phyloP scores from a whole-genome alignment of 2,888 invertebrate genomes.

The Latrodectus elegans region DNA sequence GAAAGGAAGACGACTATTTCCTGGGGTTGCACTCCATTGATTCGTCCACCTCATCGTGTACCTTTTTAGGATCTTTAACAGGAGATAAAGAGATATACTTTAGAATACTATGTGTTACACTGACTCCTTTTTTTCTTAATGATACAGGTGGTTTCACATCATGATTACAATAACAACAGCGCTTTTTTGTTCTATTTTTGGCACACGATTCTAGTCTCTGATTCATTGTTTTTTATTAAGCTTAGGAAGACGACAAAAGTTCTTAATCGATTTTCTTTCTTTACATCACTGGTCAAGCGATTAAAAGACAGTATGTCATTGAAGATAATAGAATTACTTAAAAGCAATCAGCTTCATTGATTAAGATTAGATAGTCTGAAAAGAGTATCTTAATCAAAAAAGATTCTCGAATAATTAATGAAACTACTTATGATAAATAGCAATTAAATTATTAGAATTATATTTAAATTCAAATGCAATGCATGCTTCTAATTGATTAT shows the following conservation, averaged over 20 bases:
- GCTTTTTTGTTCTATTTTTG: neutral
- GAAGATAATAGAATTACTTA: too few relatives aligned
- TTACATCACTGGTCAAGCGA: neutral
- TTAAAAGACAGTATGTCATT: neutral
- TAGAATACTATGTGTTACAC: conserved; percentile 24
- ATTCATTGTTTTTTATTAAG: neutral
- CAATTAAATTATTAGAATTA: too few relatives aligned
- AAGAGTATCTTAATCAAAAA: too few relatives aligned
- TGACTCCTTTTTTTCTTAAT: conserved; percentile 41
- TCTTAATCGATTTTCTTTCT: neutral
- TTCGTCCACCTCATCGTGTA: neutral
- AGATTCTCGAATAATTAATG: too few relatives aligned
- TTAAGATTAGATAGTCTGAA: too few relatives aligned
- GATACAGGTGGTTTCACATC: neutral
- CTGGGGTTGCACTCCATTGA: conserved; percentile 22
- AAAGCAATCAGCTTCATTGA: too few relatives aligned
- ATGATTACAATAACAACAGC: too few relatives aligned
- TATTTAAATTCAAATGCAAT: too few relatives aligned
- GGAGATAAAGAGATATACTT: neutral
- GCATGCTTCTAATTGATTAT: too few relatives aligned
- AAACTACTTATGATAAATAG: too few relatives aligned
- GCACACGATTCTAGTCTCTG: neutral
- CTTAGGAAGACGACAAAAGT: neutral
- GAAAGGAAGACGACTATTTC: conserved; percentile 6
- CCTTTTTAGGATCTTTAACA: neutral